phyloP scores from a whole-genome alignment of 2,113 vertebrate species.

The Spheniscus mendiculus region DNA sequence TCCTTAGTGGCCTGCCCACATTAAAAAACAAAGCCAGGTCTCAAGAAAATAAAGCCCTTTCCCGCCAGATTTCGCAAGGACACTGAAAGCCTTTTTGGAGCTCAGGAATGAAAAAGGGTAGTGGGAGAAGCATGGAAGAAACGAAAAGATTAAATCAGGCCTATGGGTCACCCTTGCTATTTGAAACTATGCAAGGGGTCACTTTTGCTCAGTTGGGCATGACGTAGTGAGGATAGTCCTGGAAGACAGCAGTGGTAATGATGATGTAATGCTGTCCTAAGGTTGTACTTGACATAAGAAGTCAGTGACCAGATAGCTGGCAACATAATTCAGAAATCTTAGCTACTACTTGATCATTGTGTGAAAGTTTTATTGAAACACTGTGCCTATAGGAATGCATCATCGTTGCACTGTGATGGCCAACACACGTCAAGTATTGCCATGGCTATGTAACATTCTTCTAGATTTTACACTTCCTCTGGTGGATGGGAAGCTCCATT shows the following conservation, averaged over 20 bases:
- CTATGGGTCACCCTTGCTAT: not conserved
- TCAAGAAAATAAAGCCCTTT: not conserved
- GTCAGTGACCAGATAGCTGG: not conserved
- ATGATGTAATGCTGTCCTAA: not conserved
- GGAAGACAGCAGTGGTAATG: not conserved
- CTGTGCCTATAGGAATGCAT: not conserved
- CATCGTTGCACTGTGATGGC: not conserved
- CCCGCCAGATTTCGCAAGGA: not conserved
- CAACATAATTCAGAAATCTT: not conserved
- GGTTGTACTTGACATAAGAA: not conserved
- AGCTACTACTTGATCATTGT: not conserved
- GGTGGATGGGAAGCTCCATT: not conserved
- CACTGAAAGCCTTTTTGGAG: not conserved
- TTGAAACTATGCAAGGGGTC: not conserved
- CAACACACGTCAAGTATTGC: not conserved
- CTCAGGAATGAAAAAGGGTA: not conserved
- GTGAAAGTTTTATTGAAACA: not conserved
- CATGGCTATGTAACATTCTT: not conserved
- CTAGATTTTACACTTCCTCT: not conserved
- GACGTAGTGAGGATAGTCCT: not conserved
- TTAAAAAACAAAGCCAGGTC: not conserved
- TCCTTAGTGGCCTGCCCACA: not conserved
- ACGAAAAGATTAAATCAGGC: not conserved
- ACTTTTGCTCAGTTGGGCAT: not conserved
- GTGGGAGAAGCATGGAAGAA: not conserved